Evolutionary conservation across 2,797 vertebrate genomes (phyloP).

Genomic region (Aeoliscus strigatus): DNA sequence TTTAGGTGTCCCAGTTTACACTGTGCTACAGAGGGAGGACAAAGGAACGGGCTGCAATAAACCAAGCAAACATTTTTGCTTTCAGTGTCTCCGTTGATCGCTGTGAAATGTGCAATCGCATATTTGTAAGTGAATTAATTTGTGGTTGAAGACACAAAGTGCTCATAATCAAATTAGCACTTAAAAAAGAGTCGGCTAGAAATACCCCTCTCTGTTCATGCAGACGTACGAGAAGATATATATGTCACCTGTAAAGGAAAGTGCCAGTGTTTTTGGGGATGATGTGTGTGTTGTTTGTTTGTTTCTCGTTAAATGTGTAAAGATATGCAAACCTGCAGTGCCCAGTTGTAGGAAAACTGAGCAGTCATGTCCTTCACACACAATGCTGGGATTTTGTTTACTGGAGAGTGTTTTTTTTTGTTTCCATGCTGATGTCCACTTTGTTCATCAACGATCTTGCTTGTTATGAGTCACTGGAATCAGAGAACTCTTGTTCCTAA

Average conservation of each 20-base stretch:
- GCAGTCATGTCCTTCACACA: conserved; percentile 37
- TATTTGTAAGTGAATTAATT: conserved; percentile 12
- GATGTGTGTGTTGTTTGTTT: conserved; percentile 28
- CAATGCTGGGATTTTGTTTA: too few species aligned
- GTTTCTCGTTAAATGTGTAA: conserved; percentile 52
- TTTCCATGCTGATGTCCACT: too few species aligned
- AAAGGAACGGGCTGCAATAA: conserved; percentile 53
- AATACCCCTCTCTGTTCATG: too few species aligned
- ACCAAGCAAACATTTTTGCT: conserved; percentile 34
- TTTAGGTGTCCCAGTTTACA: conserved; percentile 61
- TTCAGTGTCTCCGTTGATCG: conserved; percentile 25
- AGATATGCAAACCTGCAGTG: conserved; percentile 71
- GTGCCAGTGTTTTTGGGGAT: conserved; percentile 56
- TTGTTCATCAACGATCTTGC: too few species aligned
- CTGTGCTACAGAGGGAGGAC: conserved; percentile 22
- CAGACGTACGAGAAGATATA: too few species aligned
- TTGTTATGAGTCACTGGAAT: too few species aligned
- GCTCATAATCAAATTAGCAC: conserved; percentile 29
- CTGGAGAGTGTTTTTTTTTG: too few species aligned
- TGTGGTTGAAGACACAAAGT: conserved; percentile 14
- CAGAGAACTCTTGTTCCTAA: too few species aligned
- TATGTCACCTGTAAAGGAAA: conserved; percentile 50
- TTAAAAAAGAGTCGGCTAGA: conserved; percentile 21
- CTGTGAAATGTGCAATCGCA: conserved; percentile 59
- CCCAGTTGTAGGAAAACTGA: conserved; percentile 45